Evolutionary conservation across 2,797 vertebrate genomes (phyloP).

Genomic region (Amphiprion clarkii): DNA sequence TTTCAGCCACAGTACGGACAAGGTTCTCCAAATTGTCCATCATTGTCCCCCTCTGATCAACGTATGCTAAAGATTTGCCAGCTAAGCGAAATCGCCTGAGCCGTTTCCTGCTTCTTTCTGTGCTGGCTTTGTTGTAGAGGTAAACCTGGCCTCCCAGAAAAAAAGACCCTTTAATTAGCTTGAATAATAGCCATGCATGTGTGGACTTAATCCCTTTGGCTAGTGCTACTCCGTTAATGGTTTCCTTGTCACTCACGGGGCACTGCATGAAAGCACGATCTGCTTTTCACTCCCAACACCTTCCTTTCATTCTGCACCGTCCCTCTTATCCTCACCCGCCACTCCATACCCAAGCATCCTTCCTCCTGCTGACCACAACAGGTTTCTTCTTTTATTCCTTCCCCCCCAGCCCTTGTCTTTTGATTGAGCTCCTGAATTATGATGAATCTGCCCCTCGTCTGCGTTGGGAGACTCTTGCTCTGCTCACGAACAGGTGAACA

Average conservation of each 20-base stretch:
- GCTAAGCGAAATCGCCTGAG: conserved; percentile 77
- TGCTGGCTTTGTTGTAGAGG: conserved; percentile 81
- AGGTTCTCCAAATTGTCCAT: conserved; percentile 58
- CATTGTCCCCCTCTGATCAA: conserved; percentile 61
- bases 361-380: conserved; percentile 67
- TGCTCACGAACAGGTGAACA: conserved; percentile 60
- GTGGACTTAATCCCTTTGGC: conserved; percentile 87
- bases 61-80: conserved; percentile 70
- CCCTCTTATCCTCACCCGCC: conserved; percentile 53
- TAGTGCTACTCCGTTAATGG: conserved; percentile 83
- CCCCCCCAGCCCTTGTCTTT: conserved; percentile 45
- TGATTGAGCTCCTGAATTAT: conserved; percentile 74
- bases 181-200: conserved; percentile 88
- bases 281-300: conserved; percentile 83
- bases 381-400: conserved; percentile 62
- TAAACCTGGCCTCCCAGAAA: conserved; percentile 82
- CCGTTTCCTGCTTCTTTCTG: conserved; percentile 84
- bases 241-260: conserved; percentile 87
- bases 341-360: conserved; percentile 64
- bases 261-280: conserved; percentile 83
- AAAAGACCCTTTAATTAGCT: conserved; percentile 86
- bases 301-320: conserved; percentile 60
- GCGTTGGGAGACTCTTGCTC: conserved; percentile 45
- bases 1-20: conserved; percentile 40
- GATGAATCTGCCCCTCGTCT: conserved; percentile 72